Base-by-base conservation (phyloP, 1,140 invertebrate genomes). In the Tetramorium parvispinum region DNA sequence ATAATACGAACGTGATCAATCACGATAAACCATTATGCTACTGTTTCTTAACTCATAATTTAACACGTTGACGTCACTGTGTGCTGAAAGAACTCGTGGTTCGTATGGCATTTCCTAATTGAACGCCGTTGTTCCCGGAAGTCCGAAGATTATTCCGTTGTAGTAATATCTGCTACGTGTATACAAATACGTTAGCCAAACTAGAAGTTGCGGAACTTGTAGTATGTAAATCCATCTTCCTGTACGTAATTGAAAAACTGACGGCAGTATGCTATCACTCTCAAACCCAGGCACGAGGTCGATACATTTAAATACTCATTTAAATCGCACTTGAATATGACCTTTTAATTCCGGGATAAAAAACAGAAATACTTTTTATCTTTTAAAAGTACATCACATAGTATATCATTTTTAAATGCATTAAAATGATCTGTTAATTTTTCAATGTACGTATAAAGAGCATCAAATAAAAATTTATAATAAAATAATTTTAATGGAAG, bases 221-320 rank as follows among this genome's bases (percentile, higher is more conserved):
- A 88, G 59, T 89, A 89, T 89, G 88, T 82, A 89, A 89, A 89
- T 89, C 81, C 55, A 61, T 86, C 63, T 82, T 89, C 87, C 87
- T 85, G 76, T 61, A 57, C 51, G 63, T 87, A 89, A 89, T 89
- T 89, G 87, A 89, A 89, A 89, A 89, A 89, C 68, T 79, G 79
- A 89, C 68, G 40, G 40, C 43, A 57, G 24, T 37, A 71, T 4
- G 66, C 53, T 61, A 83, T n/a, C 51, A 40, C 70, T 82, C 51
- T 71, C 66, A 73, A 82, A 82, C 73, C 24, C 53, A 4, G 27
- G 51, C 68, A 46, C n/a, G 24, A 59, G 53, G 40, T 73, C 79
- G 63, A 81, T 71, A 65, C 55, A 37, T 73, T 83, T 59, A 75
- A 75, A 73, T 83, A 59, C 53, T 57, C 21, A 46, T 57, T 75